Base-by-base conservation (phyloP, 2,888 invertebrate genomes). In the Mamestra brassicae region DNA sequence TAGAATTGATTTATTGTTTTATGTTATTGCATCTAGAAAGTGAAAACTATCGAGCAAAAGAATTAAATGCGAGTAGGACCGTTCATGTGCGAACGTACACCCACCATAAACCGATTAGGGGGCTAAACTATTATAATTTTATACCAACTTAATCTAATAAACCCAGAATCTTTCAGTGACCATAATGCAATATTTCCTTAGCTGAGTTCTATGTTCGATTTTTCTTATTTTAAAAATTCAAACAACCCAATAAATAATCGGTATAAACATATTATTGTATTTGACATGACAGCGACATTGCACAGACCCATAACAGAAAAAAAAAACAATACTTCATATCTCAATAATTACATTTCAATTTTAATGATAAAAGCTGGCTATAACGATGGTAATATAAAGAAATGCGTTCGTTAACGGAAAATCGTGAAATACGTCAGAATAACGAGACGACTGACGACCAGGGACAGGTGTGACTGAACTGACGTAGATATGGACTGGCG, bases 381-480 rank as follows among this genome's bases (percentile, higher is more conserved):
- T 83, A 83, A 83, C 74, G 69, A 84, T 63, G 69, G n/a, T 54
- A 83, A 80, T 74, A 83, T 71, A 77, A 77, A 83, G 77, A 73
- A 80, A 71, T 62, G 68, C 79, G 60, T 77, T 74, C 83, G 81
- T 75, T 81, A 83, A 75, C 81, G 36, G 66, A 65, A 47, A 78
- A 76, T 76, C 64, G 72, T 76, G 65, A 81, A 78, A 79, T 52
- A 61, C 62, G 68, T 67, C 79, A 42, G 3, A 34, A 45, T 83
- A 84, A 84, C 84, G 81, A 84, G 76, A 64, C 64, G 70, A 13
- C 47, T 67, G 70, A 57, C 73, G 61, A 68, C 63, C 60, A 54
- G 1, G 3, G 76, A 66, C 83, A 83, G 84, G 84, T 83, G 84
- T 52, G 62, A 50, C 66, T 36, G 80, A 63, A 77, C 62, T 80